These are phyloP conservation scores for Scartelaos histophorus DNA, from an alignment of 2,113 vertebrate species.

Conservation along the genomic window DNA sequence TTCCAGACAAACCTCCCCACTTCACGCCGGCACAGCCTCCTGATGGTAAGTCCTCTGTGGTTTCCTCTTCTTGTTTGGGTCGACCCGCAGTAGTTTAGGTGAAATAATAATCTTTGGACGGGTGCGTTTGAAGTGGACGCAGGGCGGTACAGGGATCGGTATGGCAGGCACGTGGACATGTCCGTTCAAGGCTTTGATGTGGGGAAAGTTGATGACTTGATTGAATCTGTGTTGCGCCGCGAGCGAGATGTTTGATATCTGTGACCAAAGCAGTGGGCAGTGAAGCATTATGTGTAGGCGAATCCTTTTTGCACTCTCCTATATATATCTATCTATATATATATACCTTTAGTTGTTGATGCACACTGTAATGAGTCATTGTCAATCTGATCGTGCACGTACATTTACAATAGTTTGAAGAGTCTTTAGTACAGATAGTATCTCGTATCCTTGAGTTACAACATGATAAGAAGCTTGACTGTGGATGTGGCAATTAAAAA, in stretches of 20 bases:
- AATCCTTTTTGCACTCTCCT: not conserved
- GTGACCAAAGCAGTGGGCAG: slow-evolving; percentile 32
- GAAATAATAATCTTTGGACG: slow-evolving; percentile 57
- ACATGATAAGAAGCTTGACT: too few relatives aligned
- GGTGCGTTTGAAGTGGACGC: slow-evolving; percentile 59
- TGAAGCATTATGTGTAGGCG: not conserved
- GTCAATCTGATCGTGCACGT: not conserved
- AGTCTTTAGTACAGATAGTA: too few relatives aligned
- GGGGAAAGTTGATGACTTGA: slow-evolving; percentile 67
- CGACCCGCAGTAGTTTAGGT: slow-evolving; percentile 44
- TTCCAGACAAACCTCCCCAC: slow-evolving; percentile 92
- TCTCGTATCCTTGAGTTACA: too few relatives aligned
- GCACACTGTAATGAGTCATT: not conserved
- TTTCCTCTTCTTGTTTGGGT: slow-evolving; percentile 33
- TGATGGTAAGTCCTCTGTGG: slow-evolving; percentile 87
- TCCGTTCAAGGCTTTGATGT: slow-evolving; percentile 68
- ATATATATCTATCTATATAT: not conserved
- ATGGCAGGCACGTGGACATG: slow-evolving; percentile 45
- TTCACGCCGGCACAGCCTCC: slow-evolving; percentile 81
- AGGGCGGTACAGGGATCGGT: slow-evolving; percentile 28
- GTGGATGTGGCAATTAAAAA: too few relatives aligned
- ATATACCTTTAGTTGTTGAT: not conserved
- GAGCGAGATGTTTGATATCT: slow-evolving; percentile 54
- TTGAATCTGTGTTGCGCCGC: slow-evolving; percentile 59
- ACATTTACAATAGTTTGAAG: too few relatives aligned